Base-by-base conservation (phyloP, 2,113 vertebrate species). In the Forbesichthys agassizii region DNA sequence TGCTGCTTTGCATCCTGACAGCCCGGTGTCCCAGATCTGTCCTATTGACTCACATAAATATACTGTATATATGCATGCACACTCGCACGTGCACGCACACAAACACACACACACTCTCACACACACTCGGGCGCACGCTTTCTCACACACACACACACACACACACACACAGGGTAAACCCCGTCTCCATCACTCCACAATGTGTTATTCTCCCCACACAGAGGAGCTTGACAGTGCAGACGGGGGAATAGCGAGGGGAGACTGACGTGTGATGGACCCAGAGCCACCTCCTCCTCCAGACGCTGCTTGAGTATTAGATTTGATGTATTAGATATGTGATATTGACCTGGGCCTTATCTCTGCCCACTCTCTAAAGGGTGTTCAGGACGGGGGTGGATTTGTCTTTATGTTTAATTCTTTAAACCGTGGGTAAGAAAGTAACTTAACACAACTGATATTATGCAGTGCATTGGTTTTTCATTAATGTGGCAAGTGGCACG, bases 21-120 rank as follows among this genome's bases (percentile, higher is more conserved):
- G 63, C 77, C 73, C 66, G 58, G 48, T 85, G 87, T 85, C 88
- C 88, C 78, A 87, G 81, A 85, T 90, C 85, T 78, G 78, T 89
- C 78, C 78, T 47, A 9, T 49, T 69, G 76, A 67, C 33, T 27
- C 12, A 48, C 66, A 59, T 33, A 58, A 59, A 13, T 9, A 11
- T 33, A 48, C 16, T 16, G 16, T 46, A 49, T n/a, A 27, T 48
- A 36, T 49, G 11, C 57, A 49, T 1, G 12, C 61, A 63, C 61
- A 27, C 49, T 36, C 33, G 6, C 49, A 52, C 20, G 11, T 0
- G 46, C 59, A 47, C 59, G 16, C 18, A 27, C 20, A 18, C 61
- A 16, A 16, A 16, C 16, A 63, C 53, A 46, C 8, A 61, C 59
- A 61, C 59, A 47, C 46, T 20, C 18, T 8, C 36, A 47, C n/a